Evolutionary conservation across 2,113 vertebrate species (phyloP), one percentile per base, ranked within the genome.

Genomic region (Psilopogon haemacephalus): DNA sequence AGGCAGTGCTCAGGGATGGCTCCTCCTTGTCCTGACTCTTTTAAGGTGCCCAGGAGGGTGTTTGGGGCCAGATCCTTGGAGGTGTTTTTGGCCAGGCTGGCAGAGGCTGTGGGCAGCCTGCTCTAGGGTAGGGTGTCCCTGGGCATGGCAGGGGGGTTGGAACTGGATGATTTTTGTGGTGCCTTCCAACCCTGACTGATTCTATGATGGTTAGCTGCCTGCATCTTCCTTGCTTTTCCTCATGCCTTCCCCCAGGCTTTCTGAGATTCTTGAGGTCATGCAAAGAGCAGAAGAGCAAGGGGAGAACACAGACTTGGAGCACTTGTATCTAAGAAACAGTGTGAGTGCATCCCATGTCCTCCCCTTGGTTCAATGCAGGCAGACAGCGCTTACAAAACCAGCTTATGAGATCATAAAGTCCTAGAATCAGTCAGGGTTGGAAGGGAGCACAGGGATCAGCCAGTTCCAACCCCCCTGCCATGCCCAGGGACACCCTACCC

Each of bases 311-410:
- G 10, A 15, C 35, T 50, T 18, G 48, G 65, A 13, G 35, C 44
- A 2, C 35, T 69, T 30, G 19, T 42, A 54, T 5, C 0, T 2
- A 20, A 42, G 71, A 76, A 93, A 64, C 7, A 19, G 7, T 0
- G 4, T 17, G 13, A 0, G 0, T 40, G 8, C 21, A 40, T 24
- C 48, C 30, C 0, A 0, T 8, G 16, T 9, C 2, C 44, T 55
- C 33, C 44, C 2, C 60, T 90, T 4, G 3, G 33, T 27, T 71
- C 26, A 40, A 3, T 32, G 30, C 48, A 86, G n/a, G 37, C 72
- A 76, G 38, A 16, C 6, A 1, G 58, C 71, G 70, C 63, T 87
- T 27, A 27, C 19, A 52, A 40, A 74, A 5, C 9, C 8, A 27
- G 40, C 28, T 64, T 38, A 18, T 68, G 19, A 70, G 37, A 44